Conservation (phyloP, 2,888 invertebrate species). For the Pyrgus malvae region DNA sequence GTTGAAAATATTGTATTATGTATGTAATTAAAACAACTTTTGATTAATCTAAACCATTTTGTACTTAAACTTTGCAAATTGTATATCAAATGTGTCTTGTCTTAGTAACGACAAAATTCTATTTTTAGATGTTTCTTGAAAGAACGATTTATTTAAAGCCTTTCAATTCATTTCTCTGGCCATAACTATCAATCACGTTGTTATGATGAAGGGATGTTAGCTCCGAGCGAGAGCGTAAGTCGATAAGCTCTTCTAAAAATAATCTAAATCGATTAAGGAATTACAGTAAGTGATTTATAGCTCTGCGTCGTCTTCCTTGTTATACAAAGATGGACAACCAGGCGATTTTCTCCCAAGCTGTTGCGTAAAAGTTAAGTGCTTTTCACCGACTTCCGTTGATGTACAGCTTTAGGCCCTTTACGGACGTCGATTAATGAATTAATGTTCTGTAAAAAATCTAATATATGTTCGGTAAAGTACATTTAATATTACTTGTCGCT, state of each 20-base stretch:
- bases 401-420: too few species aligned
- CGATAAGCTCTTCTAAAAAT: conserved; percentile 25
- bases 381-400: too few species aligned
- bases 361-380: too few species aligned
- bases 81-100: neutral
- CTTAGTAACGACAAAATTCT: neutral
- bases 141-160: conserved; percentile 8
- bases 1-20: too few species aligned
- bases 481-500: too few species aligned
- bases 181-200: conserved; percentile 22
- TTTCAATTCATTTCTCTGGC: conserved; percentile 6
- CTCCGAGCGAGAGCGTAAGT: conserved; percentile 13
- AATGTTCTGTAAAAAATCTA: too few species aligned
- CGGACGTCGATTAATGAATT: too few species aligned
- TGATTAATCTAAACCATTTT: too few species aligned
- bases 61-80: too few species aligned
- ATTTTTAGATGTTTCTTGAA: conserved; percentile 1
- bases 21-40: too few species aligned
- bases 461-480: too few species aligned
- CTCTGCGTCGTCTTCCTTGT: conserved; percentile 14
- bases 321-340: conserved; percentile 12
- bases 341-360: neutral
- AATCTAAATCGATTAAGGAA: conserved; percentile 10
- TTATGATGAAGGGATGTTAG: conserved; percentile 22
- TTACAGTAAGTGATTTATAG: conserved; percentile 21